Conservation (phyloP, 2,113 vertebrate genomes). For the Peromyscus californicus region DNA sequence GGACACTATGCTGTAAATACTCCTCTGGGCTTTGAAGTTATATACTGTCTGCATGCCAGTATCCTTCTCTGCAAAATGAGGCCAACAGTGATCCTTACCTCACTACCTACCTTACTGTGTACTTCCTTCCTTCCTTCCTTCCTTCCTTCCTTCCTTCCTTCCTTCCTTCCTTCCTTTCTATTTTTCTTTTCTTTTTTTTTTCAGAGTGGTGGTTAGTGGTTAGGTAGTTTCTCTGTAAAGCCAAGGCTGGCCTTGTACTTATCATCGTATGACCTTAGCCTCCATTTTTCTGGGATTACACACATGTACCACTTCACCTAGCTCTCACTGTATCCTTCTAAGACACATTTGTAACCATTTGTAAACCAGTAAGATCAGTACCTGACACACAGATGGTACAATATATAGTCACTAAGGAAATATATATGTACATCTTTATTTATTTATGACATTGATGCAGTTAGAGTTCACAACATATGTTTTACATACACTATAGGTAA, state of each 20-base stretch:
- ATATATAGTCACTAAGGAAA: background rate
- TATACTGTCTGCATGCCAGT: background rate
- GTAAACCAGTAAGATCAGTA: background rate
- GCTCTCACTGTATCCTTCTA: background rate
- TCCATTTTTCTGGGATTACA: background rate
- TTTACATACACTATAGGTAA: background rate
- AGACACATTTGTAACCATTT: background rate
- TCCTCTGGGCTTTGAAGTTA: background rate
- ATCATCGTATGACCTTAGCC: too few species aligned
- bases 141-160: background rate
- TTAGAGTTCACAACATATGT: background rate
- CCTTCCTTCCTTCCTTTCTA: too few species aligned
- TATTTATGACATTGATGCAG: background rate
- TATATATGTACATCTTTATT: background rate
- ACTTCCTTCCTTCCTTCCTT: too few species aligned
- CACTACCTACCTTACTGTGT: background rate
- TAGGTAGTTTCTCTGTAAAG: background rate
- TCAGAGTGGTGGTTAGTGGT: background rate
- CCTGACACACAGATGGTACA: background rate
- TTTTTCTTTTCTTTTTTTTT: background rate
- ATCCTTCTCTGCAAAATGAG: background rate
- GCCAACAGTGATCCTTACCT: background rate
- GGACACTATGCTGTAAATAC: background rate
- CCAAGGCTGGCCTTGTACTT: background rate
- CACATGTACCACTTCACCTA: background rate